Evolutionary conservation across 2,888 invertebrate species (phyloP).

Genomic region (Tipula vernalis): DNA sequence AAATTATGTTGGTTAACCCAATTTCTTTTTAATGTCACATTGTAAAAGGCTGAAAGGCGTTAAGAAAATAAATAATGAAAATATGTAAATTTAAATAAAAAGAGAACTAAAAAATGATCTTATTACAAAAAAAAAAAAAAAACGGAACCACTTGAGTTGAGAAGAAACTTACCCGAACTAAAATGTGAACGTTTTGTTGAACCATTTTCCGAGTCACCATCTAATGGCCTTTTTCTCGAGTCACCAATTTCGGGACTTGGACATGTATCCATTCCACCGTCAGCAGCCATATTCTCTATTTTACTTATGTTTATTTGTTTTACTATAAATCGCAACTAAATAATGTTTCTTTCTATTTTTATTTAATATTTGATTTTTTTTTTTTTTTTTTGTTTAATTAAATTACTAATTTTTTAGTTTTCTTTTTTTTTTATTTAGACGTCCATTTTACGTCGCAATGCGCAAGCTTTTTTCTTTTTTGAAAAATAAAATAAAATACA

Average conservation of each 20-base stretch:
- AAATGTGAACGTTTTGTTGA: conserved; percentile 83
- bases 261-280: conserved; percentile 88
- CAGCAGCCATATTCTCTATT: conserved; percentile 66
- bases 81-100: not conserved
- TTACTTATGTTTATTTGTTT: conserved; percentile 8
- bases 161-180: conserved; percentile 61
- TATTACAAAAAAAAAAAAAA: not conserved
- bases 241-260: conserved; percentile 81
- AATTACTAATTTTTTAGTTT: not conserved
- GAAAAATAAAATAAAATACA: not conserved
- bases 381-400: not conserved
- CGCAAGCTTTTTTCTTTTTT: not conserved
- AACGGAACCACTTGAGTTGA: not conserved
- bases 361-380: not conserved
- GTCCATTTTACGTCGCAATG: conserved; percentile 8
- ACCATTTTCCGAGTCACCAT: conserved; percentile 77
- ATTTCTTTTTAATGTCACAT: conserved; percentile 16
- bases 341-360: conserved; percentile 7
- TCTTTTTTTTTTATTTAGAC: not conserved
- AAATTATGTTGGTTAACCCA: conserved; percentile 12
- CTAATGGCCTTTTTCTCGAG: conserved; percentile 81
- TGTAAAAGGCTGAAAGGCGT: conserved; percentile 13
- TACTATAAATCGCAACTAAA: conserved; percentile 9
- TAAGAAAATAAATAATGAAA: conserved; percentile 5
- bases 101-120: not conserved